Percentiles rank a stretch among this genome's conserved stretches.
Evolutionary conservation across 1,140 invertebrate species (phyloP).

Genomic region (Polypedilum vanderplanki): DNA sequence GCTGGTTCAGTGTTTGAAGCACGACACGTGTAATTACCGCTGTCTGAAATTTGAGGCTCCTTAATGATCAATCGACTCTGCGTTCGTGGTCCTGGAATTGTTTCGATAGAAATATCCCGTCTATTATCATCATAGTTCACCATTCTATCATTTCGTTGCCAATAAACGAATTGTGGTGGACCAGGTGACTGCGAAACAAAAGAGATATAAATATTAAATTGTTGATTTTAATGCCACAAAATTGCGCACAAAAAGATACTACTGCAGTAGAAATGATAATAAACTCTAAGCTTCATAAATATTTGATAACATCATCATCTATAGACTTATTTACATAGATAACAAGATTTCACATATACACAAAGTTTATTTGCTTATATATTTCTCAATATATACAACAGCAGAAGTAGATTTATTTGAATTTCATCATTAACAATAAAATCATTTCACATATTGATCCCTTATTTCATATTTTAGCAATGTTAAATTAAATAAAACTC

Average conservation of each 20-base stretch:
- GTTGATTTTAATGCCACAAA: neutral
- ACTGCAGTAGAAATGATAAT: neutral
- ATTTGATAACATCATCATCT: neutral
- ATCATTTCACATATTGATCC: too few species aligned
- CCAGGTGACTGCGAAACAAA: conserved; percentile 64
- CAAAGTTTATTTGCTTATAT: too few species aligned
- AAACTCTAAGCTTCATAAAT: neutral
- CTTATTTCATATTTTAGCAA: too few species aligned
- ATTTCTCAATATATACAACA: too few species aligned
- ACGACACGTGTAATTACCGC: conserved; percentile 85
- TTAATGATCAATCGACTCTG: conserved; percentile 75
- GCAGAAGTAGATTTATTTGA: too few species aligned
- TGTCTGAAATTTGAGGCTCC: conserved; percentile 75
- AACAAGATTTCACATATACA: neutral
- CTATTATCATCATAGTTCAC: conserved; percentile 84
- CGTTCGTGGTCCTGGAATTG: conserved; percentile 71
- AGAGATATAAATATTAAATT: conserved; percentile 25
- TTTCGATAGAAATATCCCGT: conserved; percentile 77
- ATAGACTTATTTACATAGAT: neutral
- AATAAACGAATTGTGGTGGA: conserved; percentile 82
- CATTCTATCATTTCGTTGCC: conserved; percentile 87
- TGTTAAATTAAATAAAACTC: too few species aligned
- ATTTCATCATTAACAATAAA: too few species aligned
- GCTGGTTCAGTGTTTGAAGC: conserved; percentile 82
- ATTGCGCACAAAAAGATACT: neutral